These are phyloP conservation scores for Scomber scombrus DNA, from an alignment of 2,113 vertebrate species.

Conservation along the genomic window DNA sequence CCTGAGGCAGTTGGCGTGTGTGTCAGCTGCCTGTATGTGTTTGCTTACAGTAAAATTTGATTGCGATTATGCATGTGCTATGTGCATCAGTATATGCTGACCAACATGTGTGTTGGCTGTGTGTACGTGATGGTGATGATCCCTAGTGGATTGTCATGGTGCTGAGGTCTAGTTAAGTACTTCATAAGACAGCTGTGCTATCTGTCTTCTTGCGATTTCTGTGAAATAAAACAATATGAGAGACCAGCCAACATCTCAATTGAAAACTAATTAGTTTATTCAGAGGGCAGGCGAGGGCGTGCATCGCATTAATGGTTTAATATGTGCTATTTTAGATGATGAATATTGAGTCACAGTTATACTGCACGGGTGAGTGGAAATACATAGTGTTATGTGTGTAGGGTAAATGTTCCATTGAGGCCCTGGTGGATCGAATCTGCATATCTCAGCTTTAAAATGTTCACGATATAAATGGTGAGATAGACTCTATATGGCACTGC, in stretches of 20 bases:
- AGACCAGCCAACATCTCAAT: constrained; percentile 71
- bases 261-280: constrained; percentile 79
- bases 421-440: constrained; percentile 37
- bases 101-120: constrained; percentile 2
- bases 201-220: constrained; percentile 56
- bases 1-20: constrained; percentile 15
- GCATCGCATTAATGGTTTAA: constrained; percentile 66
- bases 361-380: constrained; percentile 61
- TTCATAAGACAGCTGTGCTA: constrained; percentile 47
- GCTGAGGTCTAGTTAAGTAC: constrained; percentile 53
- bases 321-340: constrained; percentile 63
- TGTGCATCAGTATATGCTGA: not conserved
- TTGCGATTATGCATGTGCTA: not conserved
- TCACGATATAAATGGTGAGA: constrained; percentile 40
- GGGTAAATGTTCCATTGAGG: constrained; percentile 31
- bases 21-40: constrained; percentile 2
- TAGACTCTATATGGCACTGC: constrained; percentile 25
- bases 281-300: constrained; percentile 52
- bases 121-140: constrained; percentile 3
- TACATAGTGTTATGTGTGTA: constrained; percentile 25
- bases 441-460: constrained; percentile 53
- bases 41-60: constrained; percentile 1
- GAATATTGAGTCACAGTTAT: constrained; percentile 58
- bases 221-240: constrained; percentile 71
- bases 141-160: constrained; percentile 37